Base-by-base conservation (phyloP, 2,113 vertebrate species). In the Aphelocoma coerulescens region DNA sequence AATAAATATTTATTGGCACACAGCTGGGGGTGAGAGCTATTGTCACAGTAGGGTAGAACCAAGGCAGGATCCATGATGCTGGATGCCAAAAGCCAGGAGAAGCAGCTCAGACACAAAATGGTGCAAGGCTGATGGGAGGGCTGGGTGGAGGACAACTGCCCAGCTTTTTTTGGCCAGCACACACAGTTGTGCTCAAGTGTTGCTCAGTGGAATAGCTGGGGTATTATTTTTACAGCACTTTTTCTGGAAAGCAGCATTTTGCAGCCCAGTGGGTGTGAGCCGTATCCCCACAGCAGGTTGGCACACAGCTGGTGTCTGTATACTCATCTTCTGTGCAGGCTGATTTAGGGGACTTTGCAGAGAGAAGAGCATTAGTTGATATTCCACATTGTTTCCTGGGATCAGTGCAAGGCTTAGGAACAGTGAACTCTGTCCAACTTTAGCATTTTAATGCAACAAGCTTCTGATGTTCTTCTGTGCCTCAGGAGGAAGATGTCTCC, bases 161-260 rank as follows among this genome's bases (percentile, higher is more conserved):
- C 69, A 51, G 63, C 28, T 79, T 94, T 83, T 90, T 66, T 76
- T 93, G 75, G 52, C 69, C 44, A 37, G 44, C 39, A n/a, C 5
- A 17, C 61, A 84, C 22, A 59, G 43, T 35, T 7, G 5, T 65
- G 72, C 62, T 91, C 7, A 77, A 68, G n/a, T 55, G 41, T 28
- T 92, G 37, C 52, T 86, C 54, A 49, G 39, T 83, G 37, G 51
- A 95, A 32, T 71, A 85, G 57, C 75, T 85, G 41, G 51, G 59
- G 39, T 86, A 54, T 81, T 91, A 35, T 78, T 92, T 91, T 92
- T 26, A 26, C 75, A 88, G 67, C 20, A 37, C 11, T 83, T 81
- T 75, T 72, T 66, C 63, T 92, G 84, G 81, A 93, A 96, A 91
- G 75, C 67, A 74, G 41, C 46, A 72, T 85, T 93, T 96, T 84